Percentiles rank a stretch among this genome's conserved stretches.
These are phyloP conservation scores for Pandion haliaetus DNA, from an alignment of 2,113 vertebrate species.

Conservation along the genomic window DNA sequence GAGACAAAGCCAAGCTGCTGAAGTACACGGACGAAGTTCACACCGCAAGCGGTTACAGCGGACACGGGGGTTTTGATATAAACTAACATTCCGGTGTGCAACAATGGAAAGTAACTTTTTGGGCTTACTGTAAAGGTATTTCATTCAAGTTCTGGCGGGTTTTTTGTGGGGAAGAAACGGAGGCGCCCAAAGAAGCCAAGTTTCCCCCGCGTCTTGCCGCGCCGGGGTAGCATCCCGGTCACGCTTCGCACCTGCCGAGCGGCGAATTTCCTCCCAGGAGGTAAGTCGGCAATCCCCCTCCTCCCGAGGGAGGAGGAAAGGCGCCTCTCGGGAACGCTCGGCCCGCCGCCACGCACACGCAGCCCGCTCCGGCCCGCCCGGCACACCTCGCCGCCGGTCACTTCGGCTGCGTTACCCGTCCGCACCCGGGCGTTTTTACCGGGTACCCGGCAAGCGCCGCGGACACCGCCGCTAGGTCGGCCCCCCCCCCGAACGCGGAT, in stretches of 20 bases:
- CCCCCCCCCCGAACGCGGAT: too few species aligned
- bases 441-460: neutral
- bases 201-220: neutral
- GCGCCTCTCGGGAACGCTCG: rapidly evolving
- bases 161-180: neutral
- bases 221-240: neutral
- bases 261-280: neutral
- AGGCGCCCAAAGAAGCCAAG: neutral
- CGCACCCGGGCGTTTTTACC: rapidly evolving
- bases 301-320: rapidly evolving
- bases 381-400: neutral
- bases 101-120: neutral
- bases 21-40: neutral
- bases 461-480: neutral
- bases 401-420: rapidly evolving
- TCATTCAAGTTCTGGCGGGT: neutral
- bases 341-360: neutral
- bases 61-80: rapidly evolving
- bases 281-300: rapidly evolving
- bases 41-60: rapidly evolving
- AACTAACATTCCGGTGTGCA: neutral
- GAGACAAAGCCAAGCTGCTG: neutral
- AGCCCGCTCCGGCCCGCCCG: neutral
- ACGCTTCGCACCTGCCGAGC: too few species aligned
- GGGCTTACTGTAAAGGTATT: neutral